These are phyloP conservation scores for Brachyptera putata DNA, from an alignment of 2,888 invertebrate genomes.

Conservation along the genomic window DNA sequence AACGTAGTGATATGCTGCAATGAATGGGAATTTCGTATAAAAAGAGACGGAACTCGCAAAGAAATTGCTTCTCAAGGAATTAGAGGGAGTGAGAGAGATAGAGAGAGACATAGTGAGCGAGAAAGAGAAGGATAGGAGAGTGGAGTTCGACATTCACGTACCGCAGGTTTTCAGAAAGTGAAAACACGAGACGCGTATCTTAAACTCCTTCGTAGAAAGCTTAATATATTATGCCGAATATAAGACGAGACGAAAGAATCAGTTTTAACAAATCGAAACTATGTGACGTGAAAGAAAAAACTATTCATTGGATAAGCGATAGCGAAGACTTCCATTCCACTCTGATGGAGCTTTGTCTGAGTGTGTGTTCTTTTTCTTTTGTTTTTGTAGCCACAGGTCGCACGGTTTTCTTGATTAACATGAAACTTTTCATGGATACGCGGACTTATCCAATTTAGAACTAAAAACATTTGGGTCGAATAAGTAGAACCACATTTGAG, in stretches of 20 bases:
- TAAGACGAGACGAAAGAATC: background rate
- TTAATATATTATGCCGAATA: background rate
- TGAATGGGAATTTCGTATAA: conserved; percentile 13
- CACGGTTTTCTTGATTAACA: too few species aligned
- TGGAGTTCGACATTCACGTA: conserved; percentile 1
- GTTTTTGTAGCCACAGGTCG: too few species aligned
- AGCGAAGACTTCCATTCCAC: too few species aligned
- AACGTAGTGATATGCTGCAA: conserved; percentile 1
- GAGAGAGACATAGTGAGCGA: too few species aligned
- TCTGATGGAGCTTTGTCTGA: too few species aligned
- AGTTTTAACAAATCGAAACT: background rate
- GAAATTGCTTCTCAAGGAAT: background rate
- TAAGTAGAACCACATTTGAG: too few species aligned
- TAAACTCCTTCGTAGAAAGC: background rate
- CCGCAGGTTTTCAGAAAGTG: conserved; percentile 11
- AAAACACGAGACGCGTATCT: background rate
- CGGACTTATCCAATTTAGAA: too few species aligned
- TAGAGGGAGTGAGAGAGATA: background rate
- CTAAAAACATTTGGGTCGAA: too few species aligned
- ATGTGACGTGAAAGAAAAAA: background rate
- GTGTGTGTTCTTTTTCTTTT: too few species aligned
- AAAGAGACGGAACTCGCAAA: background rate
- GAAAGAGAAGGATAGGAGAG: background rate
- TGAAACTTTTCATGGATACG: too few species aligned
- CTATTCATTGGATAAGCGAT: background rate